phyloP scores from a whole-genome alignment of 1,140 invertebrate species.

The Vanessa tameamea region DNA sequence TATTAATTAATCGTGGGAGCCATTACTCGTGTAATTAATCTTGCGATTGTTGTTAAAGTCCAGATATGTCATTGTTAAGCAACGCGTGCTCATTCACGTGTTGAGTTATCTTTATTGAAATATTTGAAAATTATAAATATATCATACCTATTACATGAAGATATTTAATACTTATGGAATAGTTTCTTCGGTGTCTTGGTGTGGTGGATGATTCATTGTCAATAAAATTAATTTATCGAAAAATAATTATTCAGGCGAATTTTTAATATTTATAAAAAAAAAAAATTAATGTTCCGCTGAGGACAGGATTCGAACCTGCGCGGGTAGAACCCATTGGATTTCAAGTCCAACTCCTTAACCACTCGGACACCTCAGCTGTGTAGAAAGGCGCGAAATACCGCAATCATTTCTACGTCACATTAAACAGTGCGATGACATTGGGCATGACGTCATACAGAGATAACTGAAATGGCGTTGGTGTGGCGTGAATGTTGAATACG shows the following conservation, averaged over 20 bases:
- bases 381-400: conserved; percentile 14
- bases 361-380: conserved; percentile 41
- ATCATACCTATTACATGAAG: too few species aligned
- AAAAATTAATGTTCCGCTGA: conserved; percentile 23
- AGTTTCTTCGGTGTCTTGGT: too few species aligned
- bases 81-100: conserved; percentile 1
- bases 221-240: neutral
- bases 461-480: neutral
- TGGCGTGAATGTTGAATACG: neutral
- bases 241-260: neutral
- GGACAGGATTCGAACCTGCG: conserved; percentile 49
- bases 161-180: too few species aligned
- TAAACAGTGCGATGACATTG: neutral
- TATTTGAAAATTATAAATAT: neutral
- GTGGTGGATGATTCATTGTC: too few species aligned
- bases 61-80: neutral
- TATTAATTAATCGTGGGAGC: neutral
- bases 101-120: neutral
- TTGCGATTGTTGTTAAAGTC: neutral
- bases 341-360: conserved; percentile 37
- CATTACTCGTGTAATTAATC: neutral
- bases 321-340: conserved; percentile 38
- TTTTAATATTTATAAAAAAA: conserved; percentile 6
- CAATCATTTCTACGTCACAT: neutral
- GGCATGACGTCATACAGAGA: neutral